A percentile compares a stretch with the other conserved stretches of the same genome.
Conservation (phyloP, 2,888 invertebrate genomes). For the Pseudolycoriella hygida region DNA sequence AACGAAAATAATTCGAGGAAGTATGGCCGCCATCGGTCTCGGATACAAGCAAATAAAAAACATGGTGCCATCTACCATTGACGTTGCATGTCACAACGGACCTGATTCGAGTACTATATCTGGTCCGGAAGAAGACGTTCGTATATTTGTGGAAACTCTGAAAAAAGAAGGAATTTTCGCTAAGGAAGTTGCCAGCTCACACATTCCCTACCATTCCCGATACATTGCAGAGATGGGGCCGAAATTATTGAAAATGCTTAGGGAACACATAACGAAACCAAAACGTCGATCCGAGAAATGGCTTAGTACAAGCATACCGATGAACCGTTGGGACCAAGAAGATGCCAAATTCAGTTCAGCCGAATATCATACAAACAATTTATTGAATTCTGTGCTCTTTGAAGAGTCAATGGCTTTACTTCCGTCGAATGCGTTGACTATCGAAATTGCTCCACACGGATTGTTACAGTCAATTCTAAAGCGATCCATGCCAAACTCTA, state of each 20-base stretch:
- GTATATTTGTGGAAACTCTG: slow-evolving; percentile 44
- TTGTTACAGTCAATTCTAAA: slow-evolving; percentile 48
- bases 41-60: slow-evolving; percentile 35
- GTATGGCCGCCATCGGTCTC: slow-evolving; percentile 77
- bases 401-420: slow-evolving; percentile 43
- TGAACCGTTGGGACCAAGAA: slow-evolving; percentile 46
- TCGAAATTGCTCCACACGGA: slow-evolving; percentile 55
- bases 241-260: slow-evolving; percentile 42
- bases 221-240: slow-evolving; percentile 59
- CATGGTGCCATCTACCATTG: slow-evolving; percentile 56
- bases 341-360: slow-evolving; percentile 49
- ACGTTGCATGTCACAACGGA: slow-evolving; percentile 77
- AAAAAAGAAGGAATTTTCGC: slow-evolving; percentile 59
- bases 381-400: slow-evolving; percentile 40
- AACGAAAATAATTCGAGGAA: slow-evolving; percentile 48
- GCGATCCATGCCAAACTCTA: slow-evolving; percentile 35
- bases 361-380: slow-evolving; percentile 77
- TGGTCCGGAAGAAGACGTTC: slow-evolving; percentile 55
- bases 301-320: slow-evolving; percentile 71
- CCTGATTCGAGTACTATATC: slow-evolving; percentile 74
- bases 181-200: slow-evolving; percentile 65
- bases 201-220: slow-evolving; percentile 78
- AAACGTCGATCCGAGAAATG: slow-evolving; percentile 55
- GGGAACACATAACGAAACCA: slow-evolving; percentile 43
- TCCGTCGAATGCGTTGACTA: slow-evolving; percentile 42